Percentiles rank a stretch among this genome's conserved stretches.
Evolutionary conservation across 1,140 invertebrate genomes (phyloP).

Genomic region (Heliconius eleuchia): DNA sequence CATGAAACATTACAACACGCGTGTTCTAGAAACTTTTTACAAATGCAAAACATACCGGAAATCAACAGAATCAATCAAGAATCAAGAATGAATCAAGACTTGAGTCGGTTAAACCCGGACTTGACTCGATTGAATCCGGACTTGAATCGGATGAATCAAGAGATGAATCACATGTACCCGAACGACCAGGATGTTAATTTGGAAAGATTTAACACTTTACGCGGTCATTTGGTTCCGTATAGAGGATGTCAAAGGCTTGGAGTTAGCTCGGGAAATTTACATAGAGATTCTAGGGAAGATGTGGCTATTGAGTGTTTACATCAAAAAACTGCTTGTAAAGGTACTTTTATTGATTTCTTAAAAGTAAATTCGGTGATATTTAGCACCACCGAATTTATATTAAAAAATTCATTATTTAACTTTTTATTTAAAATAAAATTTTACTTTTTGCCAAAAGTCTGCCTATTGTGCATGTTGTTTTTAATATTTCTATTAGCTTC

Average conservation of each 20-base stretch:
- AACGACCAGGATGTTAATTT: slow-evolving; percentile 49
- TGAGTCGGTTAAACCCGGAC: slow-evolving; percentile 53
- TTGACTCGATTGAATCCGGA: slow-evolving; percentile 50
- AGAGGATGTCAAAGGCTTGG: slow-evolving; percentile 62
- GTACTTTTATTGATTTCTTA: slow-evolving; percentile 35
- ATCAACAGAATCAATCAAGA: slow-evolving; percentile 46
- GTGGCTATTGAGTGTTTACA: slow-evolving; percentile 66
- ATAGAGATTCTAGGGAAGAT: slow-evolving; percentile 63
- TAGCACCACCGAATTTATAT: background rate
- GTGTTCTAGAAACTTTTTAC: slow-evolving; percentile 61
- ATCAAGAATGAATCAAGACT: slow-evolving; percentile 52
- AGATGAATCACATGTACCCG: slow-evolving; percentile 54
- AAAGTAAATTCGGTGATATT: too few relatives aligned
- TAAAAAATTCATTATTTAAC: background rate
- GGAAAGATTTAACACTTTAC: slow-evolving; percentile 66
- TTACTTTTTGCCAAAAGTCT: background rate
- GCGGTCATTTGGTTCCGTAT: slow-evolving; percentile 69
- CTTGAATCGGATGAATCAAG: slow-evolving; percentile 45
- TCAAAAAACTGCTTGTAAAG: slow-evolving; percentile 68
- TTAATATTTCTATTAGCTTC: too few relatives aligned
- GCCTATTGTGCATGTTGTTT: too few relatives aligned
- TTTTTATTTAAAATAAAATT: background rate
- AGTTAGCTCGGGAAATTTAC: slow-evolving; percentile 60
- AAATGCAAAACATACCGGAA: slow-evolving; percentile 46
- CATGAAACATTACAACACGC: slow-evolving; percentile 61